Evolutionary conservation across 2,888 invertebrate species (phyloP).

Genomic region (Cryptops parisi): DNA sequence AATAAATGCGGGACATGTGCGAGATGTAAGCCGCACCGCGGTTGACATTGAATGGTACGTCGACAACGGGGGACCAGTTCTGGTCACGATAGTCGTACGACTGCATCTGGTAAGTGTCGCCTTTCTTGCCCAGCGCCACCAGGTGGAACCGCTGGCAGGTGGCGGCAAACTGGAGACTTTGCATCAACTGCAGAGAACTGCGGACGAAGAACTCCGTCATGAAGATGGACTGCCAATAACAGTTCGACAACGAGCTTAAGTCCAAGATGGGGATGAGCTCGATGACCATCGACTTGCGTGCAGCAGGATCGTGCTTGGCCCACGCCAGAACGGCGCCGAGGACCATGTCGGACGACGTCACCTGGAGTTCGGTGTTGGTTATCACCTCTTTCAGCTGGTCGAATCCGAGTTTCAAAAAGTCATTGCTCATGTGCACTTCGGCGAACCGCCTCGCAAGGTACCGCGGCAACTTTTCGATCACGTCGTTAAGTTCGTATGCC

Average conservation of each 20-base stretch:
- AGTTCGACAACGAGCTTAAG: neutral
- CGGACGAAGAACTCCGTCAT: neutral
- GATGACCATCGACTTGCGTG: neutral
- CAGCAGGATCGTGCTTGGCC: neutral
- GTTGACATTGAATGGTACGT: neutral
- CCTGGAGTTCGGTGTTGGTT: neutral
- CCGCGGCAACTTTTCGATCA: neutral
- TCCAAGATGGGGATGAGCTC: neutral
- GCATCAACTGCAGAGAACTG: neutral
- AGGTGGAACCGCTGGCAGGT: neutral
- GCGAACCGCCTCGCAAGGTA: neutral
- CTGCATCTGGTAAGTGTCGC: neutral
- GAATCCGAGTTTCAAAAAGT: neutral
- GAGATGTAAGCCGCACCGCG: neutral
- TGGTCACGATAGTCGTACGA: neutral
- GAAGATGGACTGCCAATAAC: neutral
- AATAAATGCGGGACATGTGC: neutral
- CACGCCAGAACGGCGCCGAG: neutral
- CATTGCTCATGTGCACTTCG: neutral
- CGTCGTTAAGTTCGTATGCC: neutral
- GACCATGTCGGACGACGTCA: neutral
- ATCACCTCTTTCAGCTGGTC: neutral
- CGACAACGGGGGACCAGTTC: neutral
- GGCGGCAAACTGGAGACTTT: neutral
- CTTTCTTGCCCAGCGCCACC: neutral